These are phyloP conservation scores for Psittacula echo DNA, from an alignment of 2,797 vertebrate genomes.

Conservation along the genomic window DNA sequence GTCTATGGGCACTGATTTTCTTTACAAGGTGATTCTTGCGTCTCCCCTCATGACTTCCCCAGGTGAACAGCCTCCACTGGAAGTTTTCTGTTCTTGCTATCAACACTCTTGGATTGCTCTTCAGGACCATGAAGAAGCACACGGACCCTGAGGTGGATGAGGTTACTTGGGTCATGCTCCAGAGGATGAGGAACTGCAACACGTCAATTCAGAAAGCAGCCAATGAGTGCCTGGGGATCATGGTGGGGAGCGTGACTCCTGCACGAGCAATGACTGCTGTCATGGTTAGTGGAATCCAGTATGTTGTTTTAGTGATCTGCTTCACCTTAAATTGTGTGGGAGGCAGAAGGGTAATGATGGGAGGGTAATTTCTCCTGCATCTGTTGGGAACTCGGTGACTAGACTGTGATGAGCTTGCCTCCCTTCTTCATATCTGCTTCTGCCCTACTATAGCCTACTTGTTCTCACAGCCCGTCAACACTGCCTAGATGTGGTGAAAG, in stretches of 20 bases:
- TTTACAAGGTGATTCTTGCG: neutral
- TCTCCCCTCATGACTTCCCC: neutral
- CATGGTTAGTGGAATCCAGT: constrained; percentile 65
- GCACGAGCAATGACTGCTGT: constrained; percentile 62
- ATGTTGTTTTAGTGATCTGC: neutral
- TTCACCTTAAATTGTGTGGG: neutral
- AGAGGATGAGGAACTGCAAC: constrained; percentile 64
- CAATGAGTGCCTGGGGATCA: constrained; percentile 44
- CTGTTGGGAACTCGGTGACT: neutral
- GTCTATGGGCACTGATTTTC: neutral
- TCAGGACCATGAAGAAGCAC: constrained; percentile 61
- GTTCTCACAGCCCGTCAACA: neutral
- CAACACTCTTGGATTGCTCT: constrained; percentile 67
- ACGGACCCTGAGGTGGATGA: constrained; percentile 77
- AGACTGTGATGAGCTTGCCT: neutral
- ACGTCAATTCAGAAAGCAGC: constrained; percentile 76
- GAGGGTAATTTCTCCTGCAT: neutral
- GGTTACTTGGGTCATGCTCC: constrained; percentile 68
- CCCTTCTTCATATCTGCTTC: neutral
- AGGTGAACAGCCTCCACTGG: constrained; percentile 76
- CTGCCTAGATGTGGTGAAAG: neutral
- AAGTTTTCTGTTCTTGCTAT: constrained; percentile 75
- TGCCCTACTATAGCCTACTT: neutral
- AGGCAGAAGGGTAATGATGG: neutral
- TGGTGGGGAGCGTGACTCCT: constrained; percentile 71